A percentile compares a stretch with the other conserved stretches of the same genome.
Evolutionary conservation across 2,888 invertebrate genomes (phyloP).

Genomic region (Sphecodes monilicornis): DNA sequence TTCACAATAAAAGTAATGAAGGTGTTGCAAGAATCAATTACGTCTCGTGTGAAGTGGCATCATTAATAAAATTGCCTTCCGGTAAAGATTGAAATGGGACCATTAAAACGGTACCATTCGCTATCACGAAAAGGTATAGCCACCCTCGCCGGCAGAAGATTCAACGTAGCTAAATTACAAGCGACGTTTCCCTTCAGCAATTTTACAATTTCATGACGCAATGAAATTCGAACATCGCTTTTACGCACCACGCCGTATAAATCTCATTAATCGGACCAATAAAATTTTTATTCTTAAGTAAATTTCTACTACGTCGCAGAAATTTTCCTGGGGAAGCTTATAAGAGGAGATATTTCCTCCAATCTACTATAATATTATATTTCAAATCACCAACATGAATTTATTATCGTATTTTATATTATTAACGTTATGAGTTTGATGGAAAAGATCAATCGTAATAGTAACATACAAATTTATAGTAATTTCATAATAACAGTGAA

Average conservation of each 20-base stretch:
- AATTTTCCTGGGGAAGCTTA: not conserved
- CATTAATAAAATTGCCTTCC: not conserved
- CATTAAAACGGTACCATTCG: not conserved
- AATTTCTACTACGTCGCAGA: not conserved
- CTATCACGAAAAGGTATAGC: not conserved
- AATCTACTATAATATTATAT: not conserved
- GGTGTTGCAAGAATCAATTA: not conserved
- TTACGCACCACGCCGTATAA: constrained; percentile 13
- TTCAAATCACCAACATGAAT: not conserved
- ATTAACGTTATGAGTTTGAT: not conserved
- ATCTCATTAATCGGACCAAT: constrained; percentile 14
- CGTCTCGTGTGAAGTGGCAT: not conserved
- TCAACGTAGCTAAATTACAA: constrained; percentile 6
- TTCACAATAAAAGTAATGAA: not conserved
- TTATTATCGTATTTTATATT: not conserved
- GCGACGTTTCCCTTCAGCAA: not conserved
- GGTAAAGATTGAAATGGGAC: not conserved
- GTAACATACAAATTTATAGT: too few species aligned
- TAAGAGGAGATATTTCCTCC: not conserved
- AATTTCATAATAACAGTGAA: too few species aligned
- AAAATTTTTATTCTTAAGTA: constrained; percentile 17
- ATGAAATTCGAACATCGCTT: constrained; percentile 23
- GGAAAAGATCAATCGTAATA: not conserved
- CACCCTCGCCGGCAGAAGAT: not conserved
- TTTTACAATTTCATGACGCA: constrained; percentile 20